These are phyloP conservation scores for Hymenochirus boettgeri DNA, from an alignment of 2,113 vertebrate species.

Conservation along the genomic window DNA sequence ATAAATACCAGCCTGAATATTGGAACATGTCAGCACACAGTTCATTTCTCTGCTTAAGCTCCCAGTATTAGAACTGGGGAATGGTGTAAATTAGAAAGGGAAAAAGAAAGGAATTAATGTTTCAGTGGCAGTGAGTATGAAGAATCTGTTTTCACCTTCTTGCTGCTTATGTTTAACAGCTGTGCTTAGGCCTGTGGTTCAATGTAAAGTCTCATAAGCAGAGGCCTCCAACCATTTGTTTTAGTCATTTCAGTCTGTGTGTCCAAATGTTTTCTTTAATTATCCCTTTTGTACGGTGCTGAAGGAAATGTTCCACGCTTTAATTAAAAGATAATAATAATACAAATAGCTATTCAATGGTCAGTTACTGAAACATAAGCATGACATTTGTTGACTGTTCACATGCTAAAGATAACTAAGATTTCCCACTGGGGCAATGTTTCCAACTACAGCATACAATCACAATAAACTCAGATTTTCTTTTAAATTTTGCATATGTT, in stretches of 20 bases:
- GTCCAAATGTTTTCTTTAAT: background rate
- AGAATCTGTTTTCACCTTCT: background rate
- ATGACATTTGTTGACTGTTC: background rate
- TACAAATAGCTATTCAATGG: background rate
- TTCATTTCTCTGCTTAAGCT: too few species aligned
- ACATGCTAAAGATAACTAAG: background rate
- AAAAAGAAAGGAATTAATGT: background rate
- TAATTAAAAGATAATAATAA: conserved; percentile 4
- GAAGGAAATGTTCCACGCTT: background rate
- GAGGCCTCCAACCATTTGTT: background rate
- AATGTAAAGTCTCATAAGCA: background rate
- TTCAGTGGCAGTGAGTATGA: background rate
- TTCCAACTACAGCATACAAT: too few species aligned
- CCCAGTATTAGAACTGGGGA: background rate
- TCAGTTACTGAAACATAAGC: background rate
- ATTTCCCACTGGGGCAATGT: background rate
- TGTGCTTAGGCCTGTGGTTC: background rate
- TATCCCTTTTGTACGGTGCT: background rate
- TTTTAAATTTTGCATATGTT: too few species aligned
- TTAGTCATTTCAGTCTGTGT: background rate
- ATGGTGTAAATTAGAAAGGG: background rate
- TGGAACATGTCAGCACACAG: too few species aligned
- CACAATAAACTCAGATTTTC: too few species aligned
- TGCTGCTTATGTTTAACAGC: background rate
- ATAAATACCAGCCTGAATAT: too few species aligned